Evolutionary conservation across 2,113 vertebrate genomes (phyloP), one percentile per base, ranked within the genome.

Genomic region (Ailuropoda melanoleuca): DNA sequence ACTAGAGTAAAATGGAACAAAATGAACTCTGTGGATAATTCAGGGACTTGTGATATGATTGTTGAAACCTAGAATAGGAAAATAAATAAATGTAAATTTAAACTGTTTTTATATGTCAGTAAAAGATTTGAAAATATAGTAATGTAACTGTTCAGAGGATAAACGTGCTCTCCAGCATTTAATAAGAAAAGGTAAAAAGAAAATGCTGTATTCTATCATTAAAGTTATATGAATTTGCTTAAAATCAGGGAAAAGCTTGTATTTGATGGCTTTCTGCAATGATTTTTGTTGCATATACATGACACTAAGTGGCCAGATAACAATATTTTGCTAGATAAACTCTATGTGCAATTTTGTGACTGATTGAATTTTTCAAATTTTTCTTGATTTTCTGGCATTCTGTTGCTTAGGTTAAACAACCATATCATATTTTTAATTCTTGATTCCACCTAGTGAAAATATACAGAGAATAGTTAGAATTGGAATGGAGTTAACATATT

Each of bases 251-350:
- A 91, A 93, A 96, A 95, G 34, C 9, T 94, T 66, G 60, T 21
- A 92, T 87, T 86, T 92, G 64, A 82, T 93, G 39, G 82, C 31
- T 96, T 90, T 24, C 53, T 89, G 23, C 23, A 56, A 53, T 96
- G 94, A 95, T 95, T 95, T 80, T 96, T 86, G 1, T 87, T 95
- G 74, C 43, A 87, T 90, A 87, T 93, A 93, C 53, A 62, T 74
- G 31, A 83, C 50, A 17, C 24, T 48, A 93, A 93, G 55, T 68
- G 88, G 81, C 18, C 34, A 93, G 96, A 93, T 93, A 93, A 90
- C 92, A 90, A 70, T 77, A 82, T 93, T 85, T 95, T 93, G 48
- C 50, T 83, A 78, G 97, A 96, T 81, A 88, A 97, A 74, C 19
- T 50, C 39, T 9, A n/a, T 53, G 9, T 68, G 4, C 11, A 80